Evolutionary conservation across 30 jellyfish, hydroid and myxozoan species (phyloP).

Genomic region (Turritopsis rubra): DNA sequence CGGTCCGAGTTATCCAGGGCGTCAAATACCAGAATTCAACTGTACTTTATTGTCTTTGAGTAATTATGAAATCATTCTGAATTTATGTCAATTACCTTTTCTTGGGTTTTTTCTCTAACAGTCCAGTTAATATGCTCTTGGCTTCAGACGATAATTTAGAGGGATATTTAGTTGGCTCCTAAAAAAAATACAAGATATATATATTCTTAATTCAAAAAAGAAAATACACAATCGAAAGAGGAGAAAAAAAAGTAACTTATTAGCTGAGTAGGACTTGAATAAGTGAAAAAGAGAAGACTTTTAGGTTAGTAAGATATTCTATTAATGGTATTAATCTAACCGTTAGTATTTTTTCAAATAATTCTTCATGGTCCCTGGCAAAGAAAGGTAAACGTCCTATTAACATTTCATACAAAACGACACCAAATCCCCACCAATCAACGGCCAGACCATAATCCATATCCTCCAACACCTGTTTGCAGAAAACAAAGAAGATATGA

Average conservation of each 20-base stretch:
- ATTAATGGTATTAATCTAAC: slow-evolving; percentile 36
- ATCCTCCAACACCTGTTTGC: slow-evolving; percentile 69
- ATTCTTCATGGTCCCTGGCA: slow-evolving; percentile 69
- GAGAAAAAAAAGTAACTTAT: no score
- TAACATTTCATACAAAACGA: slow-evolving; percentile 82
- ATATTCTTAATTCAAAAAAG: no score
- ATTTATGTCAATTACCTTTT: slow-evolving; percentile 30
- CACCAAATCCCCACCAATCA: slow-evolving; percentile 99
- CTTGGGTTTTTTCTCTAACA: slow-evolving; percentile 61
- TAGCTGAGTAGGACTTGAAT: no score
- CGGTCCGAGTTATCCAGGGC: no score
- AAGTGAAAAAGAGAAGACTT: no score
- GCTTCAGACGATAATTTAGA: slow-evolving; percentile 52
- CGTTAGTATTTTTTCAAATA: slow-evolving; percentile 72
- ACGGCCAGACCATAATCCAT: slow-evolving; percentile 86
- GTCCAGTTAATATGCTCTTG: slow-evolving; percentile 55
- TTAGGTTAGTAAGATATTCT: no score
- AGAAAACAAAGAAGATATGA: neutral
- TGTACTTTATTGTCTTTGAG: no score
- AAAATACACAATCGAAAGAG: neutral
- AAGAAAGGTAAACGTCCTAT: slow-evolving; percentile 84
- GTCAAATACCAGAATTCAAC: no score
- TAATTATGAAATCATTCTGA: no score
- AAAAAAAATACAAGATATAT: neutral
- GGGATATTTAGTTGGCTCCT: slow-evolving; percentile 86